Percentiles rank a stretch among this genome's conserved stretches.
phyloP scores from a whole-genome alignment of 2,888 invertebrate genomes.

The Acrobasis consociella region DNA sequence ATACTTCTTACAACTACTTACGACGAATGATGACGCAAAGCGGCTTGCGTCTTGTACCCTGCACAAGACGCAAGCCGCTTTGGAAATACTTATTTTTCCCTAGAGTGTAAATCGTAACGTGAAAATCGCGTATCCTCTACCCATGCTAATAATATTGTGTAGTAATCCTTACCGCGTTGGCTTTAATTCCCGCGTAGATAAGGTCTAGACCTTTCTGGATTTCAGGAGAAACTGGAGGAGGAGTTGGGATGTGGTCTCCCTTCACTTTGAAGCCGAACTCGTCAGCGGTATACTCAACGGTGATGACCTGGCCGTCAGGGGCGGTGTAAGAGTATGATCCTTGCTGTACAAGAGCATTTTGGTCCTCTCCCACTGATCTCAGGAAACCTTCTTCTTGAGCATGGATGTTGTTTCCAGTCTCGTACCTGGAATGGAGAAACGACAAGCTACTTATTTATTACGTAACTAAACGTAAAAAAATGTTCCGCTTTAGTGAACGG shows the following conservation, averaged over 20 bases:
- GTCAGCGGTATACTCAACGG: slow-evolving; percentile 90
- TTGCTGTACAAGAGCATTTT: slow-evolving; percentile 88
- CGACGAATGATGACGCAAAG: too few species aligned
- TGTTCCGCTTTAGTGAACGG: neutral
- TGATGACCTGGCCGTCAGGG: slow-evolving; percentile 89
- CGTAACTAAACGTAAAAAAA: neutral
- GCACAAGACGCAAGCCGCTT: too few species aligned
- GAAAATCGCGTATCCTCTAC: too few species aligned
- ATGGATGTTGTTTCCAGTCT: slow-evolving; percentile 91
- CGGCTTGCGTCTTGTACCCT: too few species aligned
- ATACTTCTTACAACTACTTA: too few species aligned
- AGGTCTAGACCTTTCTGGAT: slow-evolving; percentile 94
- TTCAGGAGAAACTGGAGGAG: slow-evolving; percentile 91
- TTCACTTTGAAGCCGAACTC: slow-evolving; percentile 91
- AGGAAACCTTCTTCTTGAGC: slow-evolving; percentile 91
- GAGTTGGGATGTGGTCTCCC: slow-evolving; percentile 92
- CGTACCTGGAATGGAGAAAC: slow-evolving; percentile 82
- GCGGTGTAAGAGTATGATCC: slow-evolving; percentile 91
- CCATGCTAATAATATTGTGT: too few species aligned
- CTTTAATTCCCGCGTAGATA: slow-evolving; percentile 92
- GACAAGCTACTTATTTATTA: neutral
- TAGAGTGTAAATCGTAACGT: too few species aligned
- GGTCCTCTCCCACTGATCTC: slow-evolving; percentile 85
- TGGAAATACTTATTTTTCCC: too few species aligned
- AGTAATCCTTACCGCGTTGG: slow-evolving; percentile 60